Evolutionary conservation across 64 coral and sea anemone genomes (phyloP).

Genomic region (Dendronephthya gigantea): DNA sequence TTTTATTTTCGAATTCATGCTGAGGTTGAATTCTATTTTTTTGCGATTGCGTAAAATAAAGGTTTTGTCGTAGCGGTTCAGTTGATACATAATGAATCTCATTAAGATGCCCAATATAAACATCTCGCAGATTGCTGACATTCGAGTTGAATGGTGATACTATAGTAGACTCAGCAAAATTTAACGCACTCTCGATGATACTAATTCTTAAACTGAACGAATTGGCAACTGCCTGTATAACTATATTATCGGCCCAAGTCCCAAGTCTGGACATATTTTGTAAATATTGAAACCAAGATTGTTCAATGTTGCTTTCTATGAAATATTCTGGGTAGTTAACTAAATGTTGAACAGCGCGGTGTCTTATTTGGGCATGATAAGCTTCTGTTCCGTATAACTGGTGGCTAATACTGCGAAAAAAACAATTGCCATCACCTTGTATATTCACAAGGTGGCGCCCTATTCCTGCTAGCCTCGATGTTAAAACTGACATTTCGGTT

Average conservation of each 20-base stretch:
- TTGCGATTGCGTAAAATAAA: background rate
- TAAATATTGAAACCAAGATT: conserved; percentile 30
- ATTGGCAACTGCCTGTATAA: conserved; percentile 43
- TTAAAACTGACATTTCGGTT: conserved; percentile 21
- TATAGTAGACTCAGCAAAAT: background rate
- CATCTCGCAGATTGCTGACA: conserved; percentile 14
- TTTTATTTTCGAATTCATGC: background rate
- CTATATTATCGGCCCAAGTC: conserved; percentile 39
- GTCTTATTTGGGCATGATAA: conserved; percentile 21
- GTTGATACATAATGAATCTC: conserved; percentile 47
- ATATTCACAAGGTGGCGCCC: conserved; percentile 24
- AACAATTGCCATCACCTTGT: conserved; percentile 35
- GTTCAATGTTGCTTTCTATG: conserved; percentile 44
- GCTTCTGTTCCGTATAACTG: conserved; percentile 20
- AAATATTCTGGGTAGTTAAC: conserved; percentile 29
- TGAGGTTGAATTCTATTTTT: background rate
- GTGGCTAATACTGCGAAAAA: conserved; percentile 34
- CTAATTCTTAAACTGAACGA: conserved; percentile 6
- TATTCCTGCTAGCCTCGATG: conserved; percentile 30
- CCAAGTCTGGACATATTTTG: conserved; percentile 27
- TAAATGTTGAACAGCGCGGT: conserved; percentile 26
- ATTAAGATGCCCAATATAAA: conserved; percentile 32
- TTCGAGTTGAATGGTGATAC: background rate
- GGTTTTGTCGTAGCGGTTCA: background rate
- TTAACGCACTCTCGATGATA: background rate